Evolutionary conservation across 2,113 vertebrate species (phyloP), one percentile per base, ranked within the genome.

Genomic region (Mola mola): DNA sequence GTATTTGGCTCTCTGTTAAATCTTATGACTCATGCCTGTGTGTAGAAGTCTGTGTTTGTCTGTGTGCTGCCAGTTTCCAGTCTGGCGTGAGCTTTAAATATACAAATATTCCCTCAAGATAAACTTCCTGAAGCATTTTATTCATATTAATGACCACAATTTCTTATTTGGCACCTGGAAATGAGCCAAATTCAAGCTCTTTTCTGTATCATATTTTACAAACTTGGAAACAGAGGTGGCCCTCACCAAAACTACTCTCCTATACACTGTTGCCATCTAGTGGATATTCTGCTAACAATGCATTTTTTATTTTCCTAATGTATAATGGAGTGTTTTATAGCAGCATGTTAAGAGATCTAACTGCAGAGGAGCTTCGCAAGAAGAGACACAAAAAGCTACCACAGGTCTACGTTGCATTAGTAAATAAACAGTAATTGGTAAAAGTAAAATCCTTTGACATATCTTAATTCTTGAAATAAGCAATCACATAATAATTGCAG

Each of bases 251-350:
- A 28, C 6, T 1, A 2, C 29, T 75, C 42, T 43, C 37, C 17
- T 57, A 72, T 78, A 75, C 75, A 48, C 67, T 57, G 61, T 25
- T 69, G 77, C 83, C 87, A 82, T 82, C 91, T 89, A 72, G 79
- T 88, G 92, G 85, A 13, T 21, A 19, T 29, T 24, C 31, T 20
- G 2, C 11, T 34, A 10, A 34, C 7, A 5, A n/a, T n/a, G n/a
- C n/a, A n/a, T n/a, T n/a, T n/a, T n/a, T n/a, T n/a, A n/a, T n/a
- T n/a, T n/a, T n/a, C n/a, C n/a, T n/a, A n/a, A n/a, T n/a, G n/a
- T n/a, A n/a, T n/a, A n/a, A n/a, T n/a, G n/a, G n/a, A n/a, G n/a
- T n/a, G n/a, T 28, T 41, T 20, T 15, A 42, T 68, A n/a, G 41
- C 33, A 21, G n/a, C 13, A 2, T 41, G 20, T 40, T 12, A 8